Percentiles rank a stretch among this genome's conserved stretches.
Conservation (phyloP, 1,140 invertebrate species). For the Lepidurus couesii region DNA sequence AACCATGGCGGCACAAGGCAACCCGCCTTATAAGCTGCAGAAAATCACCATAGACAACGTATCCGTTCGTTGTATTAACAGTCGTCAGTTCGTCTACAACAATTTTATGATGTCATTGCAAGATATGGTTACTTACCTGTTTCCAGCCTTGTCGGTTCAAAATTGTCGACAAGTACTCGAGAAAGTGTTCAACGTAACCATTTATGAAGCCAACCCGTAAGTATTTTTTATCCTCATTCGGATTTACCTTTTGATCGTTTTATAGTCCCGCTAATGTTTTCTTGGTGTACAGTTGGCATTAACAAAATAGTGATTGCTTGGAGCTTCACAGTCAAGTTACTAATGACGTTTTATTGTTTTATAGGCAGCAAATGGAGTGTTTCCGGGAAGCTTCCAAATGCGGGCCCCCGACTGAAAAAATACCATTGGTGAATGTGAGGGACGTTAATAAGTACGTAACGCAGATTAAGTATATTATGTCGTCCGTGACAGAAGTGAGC, state of each 20-base stretch:
- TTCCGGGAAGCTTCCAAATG: slow-evolving; percentile 65
- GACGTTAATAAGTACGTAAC: slow-evolving; percentile 77
- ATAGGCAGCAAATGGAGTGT: slow-evolving; percentile 65
- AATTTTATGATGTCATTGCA: slow-evolving; percentile 74
- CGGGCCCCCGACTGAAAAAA: slow-evolving; percentile 54
- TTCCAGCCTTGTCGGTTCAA: slow-evolving; percentile 62
- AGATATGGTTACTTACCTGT: slow-evolving; percentile 72
- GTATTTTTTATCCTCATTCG: slow-evolving; percentile 40
- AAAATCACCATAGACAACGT: slow-evolving; percentile 70
- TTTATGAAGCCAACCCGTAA: slow-evolving; percentile 75
- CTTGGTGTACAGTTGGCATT: too few species aligned
- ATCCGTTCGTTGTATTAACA: slow-evolving; percentile 73
- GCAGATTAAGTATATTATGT: slow-evolving; percentile 75
- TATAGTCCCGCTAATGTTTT: too few species aligned
- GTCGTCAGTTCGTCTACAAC: slow-evolving; percentile 70
- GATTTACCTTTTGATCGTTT: too few species aligned
- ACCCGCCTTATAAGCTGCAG: slow-evolving; percentile 63
- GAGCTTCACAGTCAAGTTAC: not conserved
- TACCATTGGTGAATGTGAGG: slow-evolving; percentile 68
- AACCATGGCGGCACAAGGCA: slow-evolving; percentile 26
- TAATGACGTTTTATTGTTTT: slow-evolving; percentile 38
- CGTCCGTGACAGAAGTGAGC: slow-evolving; percentile 39
- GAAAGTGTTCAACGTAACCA: slow-evolving; percentile 66
- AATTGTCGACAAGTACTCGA: slow-evolving; percentile 67
- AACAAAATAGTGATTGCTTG: too few species aligned